phyloP scores from a whole-genome alignment of 1,140 invertebrate species.

The Musca domestica region DNA sequence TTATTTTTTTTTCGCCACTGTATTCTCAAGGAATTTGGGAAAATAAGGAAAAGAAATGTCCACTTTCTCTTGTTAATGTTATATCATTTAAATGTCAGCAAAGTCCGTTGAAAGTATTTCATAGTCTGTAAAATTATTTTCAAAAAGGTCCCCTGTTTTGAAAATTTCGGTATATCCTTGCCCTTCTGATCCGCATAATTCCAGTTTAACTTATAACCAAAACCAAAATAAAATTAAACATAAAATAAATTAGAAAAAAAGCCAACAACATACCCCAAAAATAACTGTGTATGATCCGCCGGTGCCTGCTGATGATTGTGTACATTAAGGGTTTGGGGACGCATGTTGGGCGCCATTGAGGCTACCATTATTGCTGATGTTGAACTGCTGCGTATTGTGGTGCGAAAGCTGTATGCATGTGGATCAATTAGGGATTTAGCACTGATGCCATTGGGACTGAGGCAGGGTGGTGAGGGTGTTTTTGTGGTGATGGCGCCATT shows the following conservation, averaged over 20 bases:
- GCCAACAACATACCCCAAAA: conserved; percentile 53
- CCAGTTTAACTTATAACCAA: background rate
- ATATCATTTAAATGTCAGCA: too few species aligned
- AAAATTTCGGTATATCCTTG: too few species aligned
- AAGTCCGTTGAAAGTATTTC: too few species aligned
- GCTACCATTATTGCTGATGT: conserved; percentile 44
- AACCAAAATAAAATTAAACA: conserved; percentile 17
- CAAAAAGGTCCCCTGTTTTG: too few species aligned
- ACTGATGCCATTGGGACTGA: background rate
- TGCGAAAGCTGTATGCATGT: conserved; percentile 27
- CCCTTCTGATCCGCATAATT: background rate
- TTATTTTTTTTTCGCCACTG: too few species aligned
- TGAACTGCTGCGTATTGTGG: conserved; percentile 43
- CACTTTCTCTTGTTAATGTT: too few species aligned
- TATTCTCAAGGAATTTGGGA: too few species aligned
- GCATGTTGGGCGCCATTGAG: conserved; percentile 29
- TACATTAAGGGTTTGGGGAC: conserved; percentile 48
- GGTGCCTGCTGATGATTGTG: conserved; percentile 49
- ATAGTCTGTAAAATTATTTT: too few species aligned
- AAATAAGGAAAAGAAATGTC: too few species aligned
- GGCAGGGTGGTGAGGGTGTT: background rate
- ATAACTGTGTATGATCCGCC: conserved; percentile 48
- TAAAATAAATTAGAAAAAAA: too few species aligned
- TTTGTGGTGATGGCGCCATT: background rate
- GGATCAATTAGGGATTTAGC: background rate